Base-by-base conservation (phyloP, 2,797 vertebrate genomes). In the Dicrostonyx torquatus region DNA sequence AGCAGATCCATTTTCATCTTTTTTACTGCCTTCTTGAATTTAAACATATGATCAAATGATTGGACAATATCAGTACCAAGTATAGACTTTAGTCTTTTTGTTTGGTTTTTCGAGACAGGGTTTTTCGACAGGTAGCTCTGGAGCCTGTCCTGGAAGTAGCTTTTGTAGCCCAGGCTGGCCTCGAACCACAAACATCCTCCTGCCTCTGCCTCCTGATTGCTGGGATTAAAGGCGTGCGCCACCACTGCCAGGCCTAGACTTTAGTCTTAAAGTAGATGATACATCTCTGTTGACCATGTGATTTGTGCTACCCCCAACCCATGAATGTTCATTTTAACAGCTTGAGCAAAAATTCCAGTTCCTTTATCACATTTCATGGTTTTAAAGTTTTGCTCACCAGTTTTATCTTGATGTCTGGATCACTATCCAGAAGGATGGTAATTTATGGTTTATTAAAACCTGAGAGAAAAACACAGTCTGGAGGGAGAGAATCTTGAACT, bases 371-470 rank as follows among this genome's bases (percentile, higher is more conserved):
- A 72, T 70, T 92, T 80, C 2, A 22, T 20, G 73, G 15, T 31
- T 26, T 48, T 24, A 40, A 76, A 22, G 76, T 93, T 68, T 90
- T 92, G 60, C 50, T 43, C 17, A 83, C 17, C 94, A 43, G 24
- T 95, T 91, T 89, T 84, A 83, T 84, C 11, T 77, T 77, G 66
- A 43, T 85, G 48, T 77, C 48, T 94, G n/a, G 45, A 90, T 95
- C 50, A 78, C 24, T 90, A 2, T 55, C 37, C 80, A 64, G 22
- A 94, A 90, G 34, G 53, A 89, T 87, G 75, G 29, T 77, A 79
- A 0, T 80, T 89, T 31, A 62, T 92, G 26, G 15, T 86, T 89
- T 45, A 29, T 13, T 17, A 86, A 48, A 85, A 31, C 29, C 29
- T 70, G 26, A 26, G 48, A 60, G 40, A 87, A 64, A 94, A 87